Evolutionary conservation across 2,797 vertebrate genomes (phyloP), one percentile per base, ranked within the genome.

Genomic region (Pangasius mekongensis): DNA sequence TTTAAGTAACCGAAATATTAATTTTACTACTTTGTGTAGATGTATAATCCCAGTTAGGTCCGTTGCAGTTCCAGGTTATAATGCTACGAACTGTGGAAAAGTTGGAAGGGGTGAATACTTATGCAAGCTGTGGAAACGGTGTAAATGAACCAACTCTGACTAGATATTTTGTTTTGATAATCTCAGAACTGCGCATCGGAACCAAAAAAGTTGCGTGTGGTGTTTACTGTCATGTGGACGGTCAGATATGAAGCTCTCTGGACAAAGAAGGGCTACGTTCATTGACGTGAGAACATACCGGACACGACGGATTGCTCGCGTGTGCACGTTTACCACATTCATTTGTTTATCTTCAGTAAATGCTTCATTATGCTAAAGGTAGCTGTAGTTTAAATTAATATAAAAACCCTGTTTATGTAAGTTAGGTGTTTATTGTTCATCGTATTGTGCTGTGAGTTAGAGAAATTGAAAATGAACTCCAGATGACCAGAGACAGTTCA

Each of bases 401-500:
- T 3, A 16, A 16, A 62, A 62, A 6, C 8, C 8, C n/a, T 60
- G 78, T 60, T 6, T 81, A 58, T 83, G 33, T 52, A 33, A 27
- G 7, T 36, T 0, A 0, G 30, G 20, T 69, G 33, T 56, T 69
- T 84, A 24, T 84, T 54, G 14, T 54, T 14, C 60, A n/a, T 83
- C 18, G 3, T 83, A 47, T 83, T 4, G 0, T 43, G 4, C 7
- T 1, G 62, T 33, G 62, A 30, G 16, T 20, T 13, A 0, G 66
- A 56, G 49, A 16, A 56, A 54, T 84, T 13, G 43, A 27, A 84
- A 87, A 89, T 83, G 4, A 83, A 64, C 60, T 89, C 82, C 84
- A 87, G 74, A 80, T 86, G 88, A 88, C 52, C 81, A 33, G 22
- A 77, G 52, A 69, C 20, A 0, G 33, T 67, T 88, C n/a, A 33